phyloP scores from a whole-genome alignment of 2,797 vertebrate species.

The Ciconia nigra region DNA sequence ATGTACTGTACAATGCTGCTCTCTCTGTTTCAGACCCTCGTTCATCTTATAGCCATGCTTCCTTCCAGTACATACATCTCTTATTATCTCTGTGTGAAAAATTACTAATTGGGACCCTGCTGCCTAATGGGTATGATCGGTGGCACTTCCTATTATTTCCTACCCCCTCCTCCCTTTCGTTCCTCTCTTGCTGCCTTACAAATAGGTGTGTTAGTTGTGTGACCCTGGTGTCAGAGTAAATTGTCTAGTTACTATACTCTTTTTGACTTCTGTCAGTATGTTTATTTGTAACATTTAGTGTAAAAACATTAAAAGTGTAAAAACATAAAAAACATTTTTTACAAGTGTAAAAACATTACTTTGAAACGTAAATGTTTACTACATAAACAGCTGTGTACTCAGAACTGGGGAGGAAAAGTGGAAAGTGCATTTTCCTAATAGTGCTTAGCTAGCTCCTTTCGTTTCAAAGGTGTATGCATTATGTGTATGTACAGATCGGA shows the following conservation, averaged over 20 bases:
- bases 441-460: not conserved
- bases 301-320: not conserved
- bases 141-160: not conserved
- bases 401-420: not conserved
- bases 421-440: not conserved
- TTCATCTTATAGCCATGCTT: not conserved
- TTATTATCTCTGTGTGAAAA: not conserved
- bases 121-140: not conserved
- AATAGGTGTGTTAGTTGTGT: not conserved
- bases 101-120: not conserved
- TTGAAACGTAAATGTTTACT: not conserved
- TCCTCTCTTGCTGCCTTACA: not conserved
- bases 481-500: not conserved
- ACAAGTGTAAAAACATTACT: not conserved
- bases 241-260: not conserved
- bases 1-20: not conserved
- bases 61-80: not conserved
- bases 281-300: not conserved
- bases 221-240: not conserved
- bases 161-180: not conserved
- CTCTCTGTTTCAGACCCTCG: not conserved
- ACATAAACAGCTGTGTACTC: not conserved
- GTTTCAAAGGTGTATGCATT: not conserved
- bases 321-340: not conserved
- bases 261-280: not conserved